A percentile compares a stretch with the other conserved stretches of the same genome.
Evolutionary conservation across 2,888 invertebrate genomes (phyloP).

Genomic region (Arrhopalites spinosus): DNA sequence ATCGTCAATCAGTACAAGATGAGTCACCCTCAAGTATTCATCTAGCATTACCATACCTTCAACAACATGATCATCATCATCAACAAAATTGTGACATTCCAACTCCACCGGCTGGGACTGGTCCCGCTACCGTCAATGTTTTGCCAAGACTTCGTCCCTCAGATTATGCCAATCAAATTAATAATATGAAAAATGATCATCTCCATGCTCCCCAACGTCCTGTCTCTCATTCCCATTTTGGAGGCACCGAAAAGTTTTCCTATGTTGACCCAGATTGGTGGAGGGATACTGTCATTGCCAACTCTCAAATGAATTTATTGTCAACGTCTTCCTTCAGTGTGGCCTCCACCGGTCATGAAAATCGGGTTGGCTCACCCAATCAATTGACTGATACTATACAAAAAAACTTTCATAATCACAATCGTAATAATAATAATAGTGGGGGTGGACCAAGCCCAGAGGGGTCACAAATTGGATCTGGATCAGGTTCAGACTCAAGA

Average conservation of each 20-base stretch:
- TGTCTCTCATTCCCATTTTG: neutral
- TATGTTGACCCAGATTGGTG: conserved; percentile 55
- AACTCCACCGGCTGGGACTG: neutral
- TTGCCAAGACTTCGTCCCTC: conserved; percentile 5
- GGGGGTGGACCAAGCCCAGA: conserved; percentile 7
- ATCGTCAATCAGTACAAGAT: neutral
- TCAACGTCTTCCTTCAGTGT: conserved; percentile 40
- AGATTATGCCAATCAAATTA: neutral
- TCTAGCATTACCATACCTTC: neutral
- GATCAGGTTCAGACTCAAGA: neutral
- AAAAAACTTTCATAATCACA: too few species aligned
- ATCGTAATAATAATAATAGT: conserved; percentile 1
- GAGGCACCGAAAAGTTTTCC: conserved; percentile 46
- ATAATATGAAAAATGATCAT: conserved; percentile 14
- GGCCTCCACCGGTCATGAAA: neutral
- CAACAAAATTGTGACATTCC: too few species aligned
- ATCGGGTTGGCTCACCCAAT: too few species aligned
- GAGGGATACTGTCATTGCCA: conserved; percentile 53
- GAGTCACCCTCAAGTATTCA: neutral
- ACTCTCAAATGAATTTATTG: conserved; percentile 51
- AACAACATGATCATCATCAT: neutral
- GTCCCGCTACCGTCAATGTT: conserved; percentile 26
- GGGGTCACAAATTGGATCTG: conserved; percentile 1
- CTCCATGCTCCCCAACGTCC: neutral
- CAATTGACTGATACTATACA: neutral